Conservation (phyloP, 2,113 vertebrate species). For the Chrysemys picta region DNA sequence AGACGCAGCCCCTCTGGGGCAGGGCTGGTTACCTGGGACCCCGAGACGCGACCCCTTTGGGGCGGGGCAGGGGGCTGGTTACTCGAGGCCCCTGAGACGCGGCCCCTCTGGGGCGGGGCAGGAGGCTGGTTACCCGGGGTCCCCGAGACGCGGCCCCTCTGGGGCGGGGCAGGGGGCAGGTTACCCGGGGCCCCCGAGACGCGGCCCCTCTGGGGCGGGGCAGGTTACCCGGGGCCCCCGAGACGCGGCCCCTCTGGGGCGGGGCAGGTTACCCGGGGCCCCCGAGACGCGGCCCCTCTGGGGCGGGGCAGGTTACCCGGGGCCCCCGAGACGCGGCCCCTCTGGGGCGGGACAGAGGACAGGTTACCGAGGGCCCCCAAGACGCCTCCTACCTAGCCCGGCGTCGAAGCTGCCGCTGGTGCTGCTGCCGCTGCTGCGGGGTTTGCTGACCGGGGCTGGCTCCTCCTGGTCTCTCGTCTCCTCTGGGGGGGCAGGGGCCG, state of each 20-base stretch:
- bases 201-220: no score
- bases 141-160: no score
- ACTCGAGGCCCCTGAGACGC: rapidly evolving
- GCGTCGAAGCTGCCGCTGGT: slow-evolving; percentile 80
- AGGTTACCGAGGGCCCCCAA: not conserved
- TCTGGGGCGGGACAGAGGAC: no score
- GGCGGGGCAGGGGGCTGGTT: no score
- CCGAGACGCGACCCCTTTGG: no score
- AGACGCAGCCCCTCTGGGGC: not conserved
- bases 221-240: not conserved
- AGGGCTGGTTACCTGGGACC: no score
- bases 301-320: not conserved
- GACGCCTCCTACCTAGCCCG: slow-evolving; percentile 10
- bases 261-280: not conserved
- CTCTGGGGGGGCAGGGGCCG: slow-evolving; percentile 48
- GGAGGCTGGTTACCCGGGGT: no score
- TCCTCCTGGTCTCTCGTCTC: slow-evolving; percentile 68
- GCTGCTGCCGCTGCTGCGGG: slow-evolving; percentile 36
- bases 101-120: no score
- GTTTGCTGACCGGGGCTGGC: slow-evolving; percentile 10
- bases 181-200: no score
- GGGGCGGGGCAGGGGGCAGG: no score
- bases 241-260: not conserved
- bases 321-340: not conserved
- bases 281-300: not conserved